Percentiles rank a stretch among this genome's conserved stretches.
These are phyloP conservation scores for Pandemis heparana DNA, from an alignment of 2,888 invertebrate species.

Conservation along the genomic window DNA sequence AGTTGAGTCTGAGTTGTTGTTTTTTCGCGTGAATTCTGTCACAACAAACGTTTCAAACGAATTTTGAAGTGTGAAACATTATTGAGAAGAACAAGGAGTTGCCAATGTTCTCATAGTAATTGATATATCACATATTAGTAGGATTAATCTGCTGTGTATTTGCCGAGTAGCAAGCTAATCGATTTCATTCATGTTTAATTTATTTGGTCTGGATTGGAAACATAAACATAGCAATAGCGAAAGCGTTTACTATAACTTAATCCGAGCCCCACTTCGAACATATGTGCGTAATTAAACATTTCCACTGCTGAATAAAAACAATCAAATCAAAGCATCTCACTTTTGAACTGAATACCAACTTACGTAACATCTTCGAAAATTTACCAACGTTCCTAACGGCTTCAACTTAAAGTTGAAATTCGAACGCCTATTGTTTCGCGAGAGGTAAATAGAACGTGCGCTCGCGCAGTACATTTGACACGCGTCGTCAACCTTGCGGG, in stretches of 20 bases:
- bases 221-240: neutral
- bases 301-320: slow-evolving; percentile 79
- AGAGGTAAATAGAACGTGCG: slow-evolving; percentile 44
- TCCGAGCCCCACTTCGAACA: slow-evolving; percentile 35
- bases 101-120: too few relatives aligned
- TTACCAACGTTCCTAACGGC: slow-evolving; percentile 30
- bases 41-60: too few relatives aligned
- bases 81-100: too few relatives aligned
- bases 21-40: too few relatives aligned
- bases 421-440: neutral
- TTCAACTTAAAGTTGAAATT: slow-evolving; percentile 49
- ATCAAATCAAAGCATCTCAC: slow-evolving; percentile 72
- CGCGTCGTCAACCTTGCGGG: slow-evolving; percentile 64
- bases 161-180: too few relatives aligned
- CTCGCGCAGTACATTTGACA: slow-evolving; percentile 63
- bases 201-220: neutral
- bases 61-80: too few relatives aligned
- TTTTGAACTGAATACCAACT: slow-evolving; percentile 55
- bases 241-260: slow-evolving; percentile 1
- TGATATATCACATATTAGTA: too few relatives aligned
- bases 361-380: slow-evolving; percentile 13
- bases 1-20: too few relatives aligned
- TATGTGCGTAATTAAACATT: slow-evolving; percentile 74
- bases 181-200: too few relatives aligned
- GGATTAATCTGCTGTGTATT: too few relatives aligned